phyloP scores from a whole-genome alignment of 2,888 invertebrate genomes.

The Ormyrus labotus region DNA sequence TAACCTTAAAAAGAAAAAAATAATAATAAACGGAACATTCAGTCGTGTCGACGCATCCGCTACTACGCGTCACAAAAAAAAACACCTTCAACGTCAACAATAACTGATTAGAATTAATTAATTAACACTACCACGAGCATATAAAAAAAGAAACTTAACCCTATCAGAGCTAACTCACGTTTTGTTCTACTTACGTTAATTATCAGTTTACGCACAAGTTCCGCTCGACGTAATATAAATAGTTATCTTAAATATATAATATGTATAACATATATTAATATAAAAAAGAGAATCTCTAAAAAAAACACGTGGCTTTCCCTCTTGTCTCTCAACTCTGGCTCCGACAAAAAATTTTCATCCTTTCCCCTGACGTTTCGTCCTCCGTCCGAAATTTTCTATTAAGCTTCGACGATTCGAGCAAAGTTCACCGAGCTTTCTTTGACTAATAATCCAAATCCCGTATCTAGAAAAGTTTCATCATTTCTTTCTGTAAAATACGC shows the following conservation, averaged over 20 bases:
- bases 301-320: slow-evolving; percentile 64
- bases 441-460: slow-evolving; percentile 24
- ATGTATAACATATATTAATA: slow-evolving; percentile 61
- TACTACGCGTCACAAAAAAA: slow-evolving; percentile 57
- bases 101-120: slow-evolving; percentile 64
- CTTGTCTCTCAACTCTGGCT: slow-evolving; percentile 53
- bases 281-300: slow-evolving; percentile 69
- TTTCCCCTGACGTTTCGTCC: slow-evolving; percentile 6
- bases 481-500: slow-evolving; percentile 71
- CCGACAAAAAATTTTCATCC: slow-evolving; percentile 56
- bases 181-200: slow-evolving; percentile 38
- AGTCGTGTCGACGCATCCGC: slow-evolving; percentile 65
- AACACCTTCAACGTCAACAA: slow-evolving; percentile 69
- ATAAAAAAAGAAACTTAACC: slow-evolving; percentile 64
- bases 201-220: slow-evolving; percentile 57
- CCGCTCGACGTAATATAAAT: slow-evolving; percentile 65
- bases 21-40: slow-evolving; percentile 66
- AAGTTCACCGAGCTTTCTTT: slow-evolving; percentile 54
- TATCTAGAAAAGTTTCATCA: slow-evolving; percentile 10
- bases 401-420: slow-evolving; percentile 62
- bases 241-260: slow-evolving; percentile 62
- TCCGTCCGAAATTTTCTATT: slow-evolving; percentile 30
- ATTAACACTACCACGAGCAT: slow-evolving; percentile 61
- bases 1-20: slow-evolving; percentile 46
- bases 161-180: slow-evolving; percentile 62